Evolutionary conservation across 2,113 vertebrate species (phyloP), one percentile per base, ranked within the genome.

Genomic region (Gymnarchus niloticus): DNA sequence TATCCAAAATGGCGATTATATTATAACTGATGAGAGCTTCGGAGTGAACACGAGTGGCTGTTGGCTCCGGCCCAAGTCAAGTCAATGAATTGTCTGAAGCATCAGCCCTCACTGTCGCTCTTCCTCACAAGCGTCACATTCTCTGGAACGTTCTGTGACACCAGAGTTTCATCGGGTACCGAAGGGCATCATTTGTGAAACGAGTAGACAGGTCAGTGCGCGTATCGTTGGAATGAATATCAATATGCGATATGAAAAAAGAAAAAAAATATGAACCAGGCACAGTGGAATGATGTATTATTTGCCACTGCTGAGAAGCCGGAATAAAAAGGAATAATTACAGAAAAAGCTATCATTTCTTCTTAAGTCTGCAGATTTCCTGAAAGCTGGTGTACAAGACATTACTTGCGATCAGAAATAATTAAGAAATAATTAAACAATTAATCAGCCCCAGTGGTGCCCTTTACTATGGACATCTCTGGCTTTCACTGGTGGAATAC

Each of bases 1-100:
- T 86, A 90, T 92, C 91, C 92, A 89, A 93, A 91, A 92, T 90
- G 85, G 91, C 85, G 85, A 91, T 93, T 91, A 91, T 92, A 92
- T 93, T 92, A 91, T 92, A 88, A 89, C 85, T 88, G 91, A 93
- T 91, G 90, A 10, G 78, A 3, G 41, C 56, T 69, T 49, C 21
- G 90, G 90, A 87, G 80, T 88, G 89, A 93, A 92, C 89, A 89
- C 90, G 89, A 90, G 92, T 89, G 7, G 33, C n/a, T 59, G 85
- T 28, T 78, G 51, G 44, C 37, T 23, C 3, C 23, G 21, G 33
- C 21, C 73, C 48, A 56, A 57, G 28, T 21, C 23, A 17, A 44
- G 73, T 23, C 7, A 23, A 85, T 10, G 46, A 65, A 10, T 6
- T 14, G 25, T 23, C n/a, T 0, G n/a, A 17, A 9, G 17, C 56